Evolutionary conservation across 2,888 invertebrate genomes (phyloP), one percentile per base, ranked within the genome.

Genomic region (Mactromeris polynyma): DNA sequence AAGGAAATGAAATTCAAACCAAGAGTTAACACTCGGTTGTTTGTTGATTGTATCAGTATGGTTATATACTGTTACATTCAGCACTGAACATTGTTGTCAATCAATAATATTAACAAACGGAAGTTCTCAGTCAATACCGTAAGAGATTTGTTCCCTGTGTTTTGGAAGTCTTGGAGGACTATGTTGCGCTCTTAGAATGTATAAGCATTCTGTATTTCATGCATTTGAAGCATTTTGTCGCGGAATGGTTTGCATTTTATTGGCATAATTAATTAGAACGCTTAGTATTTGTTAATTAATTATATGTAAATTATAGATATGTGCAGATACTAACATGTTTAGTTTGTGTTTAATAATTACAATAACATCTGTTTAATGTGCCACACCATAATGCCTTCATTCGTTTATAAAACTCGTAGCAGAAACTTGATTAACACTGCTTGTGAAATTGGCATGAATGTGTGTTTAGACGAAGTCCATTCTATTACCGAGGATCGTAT

Each of bases 1-100:
- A 87, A 89, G 89, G 87, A 87, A 89, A 87, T 89, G 89, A 83
- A 89, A 87, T 91, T 86, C 33, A 89, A 86, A 85, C 83, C 64
- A 33, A 33, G 87, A 38, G 80, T 81, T 91, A 89, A 91, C 87
- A 87, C 85, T 31, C 54, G 58, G 38, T 21, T 87, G 80, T 87
- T 87, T 86, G 73, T 78, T 82, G 89, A 87, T 91, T 33, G 38
- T 89, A 91, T 91, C 86, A 36, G 9, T 19, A 33, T 33, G 36
- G 73, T 73, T 73, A 73, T 73, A 73, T 33, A 36, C 36, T 26
- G 73, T 73, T 36, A 36, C 73, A 73, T 33, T 73, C 36, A 36
- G 36, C 73, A 36, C 33, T 36, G 73, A 73, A 73, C 36, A 73
- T 4, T 73, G 73, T 36, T 73, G 26, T 73, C 73, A 73, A 73